Evolutionary conservation across 2,113 vertebrate genomes (phyloP), one percentile per base, ranked within the genome.

Genomic region (Pollachius pollachius): DNA sequence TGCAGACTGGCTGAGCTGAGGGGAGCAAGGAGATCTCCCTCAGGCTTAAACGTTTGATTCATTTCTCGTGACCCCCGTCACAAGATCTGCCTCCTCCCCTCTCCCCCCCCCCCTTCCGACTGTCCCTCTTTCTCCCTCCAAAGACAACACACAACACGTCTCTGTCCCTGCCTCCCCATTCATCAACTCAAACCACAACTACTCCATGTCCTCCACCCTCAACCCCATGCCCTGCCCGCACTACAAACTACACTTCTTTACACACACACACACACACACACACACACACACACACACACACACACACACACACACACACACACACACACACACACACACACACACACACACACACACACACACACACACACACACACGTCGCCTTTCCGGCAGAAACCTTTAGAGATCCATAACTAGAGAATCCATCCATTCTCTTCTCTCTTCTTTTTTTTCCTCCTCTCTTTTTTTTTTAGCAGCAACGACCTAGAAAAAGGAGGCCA

Each of bases 401-500:
- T 78, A 81, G 87, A 87, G 87, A 88, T 88, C 87, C 89, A 87
- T 76, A 88, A 87, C 84, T 84, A 76, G 81, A 76, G 81, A 85
- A 84, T 85, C 79, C 76, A 70, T 82, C 82, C 82, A 75, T 85
- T 89, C 82, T 88, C 88, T 91, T 89, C 88, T 41, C 37, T 11
- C 3, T 41, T 41, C 11, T 84, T 89, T 81, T 87, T 89, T 91
- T 89, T 11, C 11, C 11, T 41, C 5, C 37, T 12, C 12, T 9
- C 12, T 48, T 48, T 48, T 12, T 41, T 41, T 48, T 48, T 89
- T 83, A 79, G 75, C 78, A 81, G 83, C 78, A 80, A 83, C 78
- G 84, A 82, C 87, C 91, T 85, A 92, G 83, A 92, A 92, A 92
- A 88, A 87, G 65, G 81, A 89, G 86, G 89, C 82, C 89, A 89